Percentiles rank a stretch among this genome's conserved stretches.
Conservation (phyloP, 2,113 vertebrate genomes). For the Panthera uncia region DNA sequence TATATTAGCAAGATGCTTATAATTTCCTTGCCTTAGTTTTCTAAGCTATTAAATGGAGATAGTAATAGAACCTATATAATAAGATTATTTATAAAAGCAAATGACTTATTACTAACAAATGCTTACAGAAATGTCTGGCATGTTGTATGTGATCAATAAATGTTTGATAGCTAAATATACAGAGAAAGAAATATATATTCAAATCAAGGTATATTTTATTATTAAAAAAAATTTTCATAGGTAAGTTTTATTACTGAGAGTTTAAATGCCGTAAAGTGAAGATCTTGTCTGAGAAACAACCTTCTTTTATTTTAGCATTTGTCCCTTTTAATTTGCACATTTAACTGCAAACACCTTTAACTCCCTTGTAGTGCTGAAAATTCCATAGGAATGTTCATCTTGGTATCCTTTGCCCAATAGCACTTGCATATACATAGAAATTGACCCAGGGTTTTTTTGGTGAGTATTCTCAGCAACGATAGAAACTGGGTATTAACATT, state of each 20-base stretch:
- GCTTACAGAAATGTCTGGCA: neutral
- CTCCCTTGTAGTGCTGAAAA: neutral
- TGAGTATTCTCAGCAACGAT: neutral
- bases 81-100: neutral
- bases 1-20: neutral
- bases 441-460: neutral
- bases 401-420: neutral
- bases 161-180: neutral
- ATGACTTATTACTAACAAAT: neutral
- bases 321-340: neutral
- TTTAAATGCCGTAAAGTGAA: neutral
- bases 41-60: neutral
- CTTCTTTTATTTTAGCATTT: neutral
- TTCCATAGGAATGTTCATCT: neutral
- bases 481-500: neutral
- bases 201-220: neutral
- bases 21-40: neutral
- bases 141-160: neutral
- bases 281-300: neutral
- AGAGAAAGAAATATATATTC: neutral
- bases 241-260: neutral
- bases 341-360: slow-evolving; percentile 12
- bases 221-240: neutral
- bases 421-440: neutral
- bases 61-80: neutral